These are phyloP conservation scores for Hyaena hyaena DNA, from an alignment of 2,113 vertebrate genomes.

Conservation along the genomic window DNA sequence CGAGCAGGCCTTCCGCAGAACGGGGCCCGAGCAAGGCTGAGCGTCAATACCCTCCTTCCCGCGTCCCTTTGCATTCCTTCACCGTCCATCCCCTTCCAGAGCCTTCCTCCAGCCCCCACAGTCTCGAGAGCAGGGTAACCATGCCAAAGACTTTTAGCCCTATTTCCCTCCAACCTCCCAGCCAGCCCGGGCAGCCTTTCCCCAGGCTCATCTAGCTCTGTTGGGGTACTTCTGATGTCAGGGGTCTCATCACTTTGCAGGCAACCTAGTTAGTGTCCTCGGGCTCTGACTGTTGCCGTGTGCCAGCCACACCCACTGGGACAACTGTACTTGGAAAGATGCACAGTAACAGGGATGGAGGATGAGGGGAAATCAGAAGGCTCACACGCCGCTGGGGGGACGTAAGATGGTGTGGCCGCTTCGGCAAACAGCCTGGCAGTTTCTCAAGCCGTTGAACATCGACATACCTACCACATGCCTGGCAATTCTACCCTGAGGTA, in stretches of 20 bases:
- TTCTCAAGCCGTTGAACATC: not conserved
- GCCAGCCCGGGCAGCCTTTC: not conserved
- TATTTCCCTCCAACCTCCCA: not conserved
- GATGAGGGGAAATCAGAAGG: not conserved
- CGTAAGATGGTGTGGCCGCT: not conserved
- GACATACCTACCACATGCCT: not conserved
- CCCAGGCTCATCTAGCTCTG: not conserved
- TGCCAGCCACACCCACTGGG: not conserved
- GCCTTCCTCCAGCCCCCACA: not conserved
- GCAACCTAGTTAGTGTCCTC: not conserved
- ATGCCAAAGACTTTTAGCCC: not conserved
- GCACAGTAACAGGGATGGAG: not conserved
- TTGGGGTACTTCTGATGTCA: not conserved
- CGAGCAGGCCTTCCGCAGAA: not conserved
- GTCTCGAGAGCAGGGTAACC: not conserved
- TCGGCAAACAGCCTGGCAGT: not conserved
- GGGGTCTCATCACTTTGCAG: not conserved
- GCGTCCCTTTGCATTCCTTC: not conserved
- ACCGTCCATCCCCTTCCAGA: too few relatives aligned
- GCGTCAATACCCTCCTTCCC: fast-evolving
- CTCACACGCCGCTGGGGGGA: fast-evolving
- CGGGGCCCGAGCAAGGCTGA: fast-evolving
- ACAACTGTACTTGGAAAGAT: not conserved
- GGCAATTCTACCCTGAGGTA: not conserved
- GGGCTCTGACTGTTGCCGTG: not conserved